phyloP scores from a whole-genome alignment of 2,113 vertebrate species.

The Bufo bufo region DNA sequence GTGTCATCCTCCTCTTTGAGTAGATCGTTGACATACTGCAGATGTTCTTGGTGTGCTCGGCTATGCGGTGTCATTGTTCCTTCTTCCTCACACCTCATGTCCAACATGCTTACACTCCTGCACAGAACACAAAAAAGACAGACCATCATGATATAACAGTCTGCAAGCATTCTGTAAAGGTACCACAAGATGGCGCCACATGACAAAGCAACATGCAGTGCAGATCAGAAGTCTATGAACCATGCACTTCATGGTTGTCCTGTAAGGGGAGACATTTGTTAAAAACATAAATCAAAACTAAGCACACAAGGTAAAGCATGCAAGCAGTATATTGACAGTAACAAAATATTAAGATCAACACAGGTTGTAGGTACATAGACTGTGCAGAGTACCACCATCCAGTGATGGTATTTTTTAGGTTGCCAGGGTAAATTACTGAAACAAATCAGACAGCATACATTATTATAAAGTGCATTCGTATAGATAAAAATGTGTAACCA shows the following conservation, averaged over 20 bases:
- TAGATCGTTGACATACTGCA: constrained; percentile 86
- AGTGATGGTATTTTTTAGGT: not conserved
- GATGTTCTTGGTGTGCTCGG: constrained; percentile 88
- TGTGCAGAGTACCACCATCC: not conserved
- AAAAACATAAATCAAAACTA: not conserved
- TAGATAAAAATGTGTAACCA: not conserved
- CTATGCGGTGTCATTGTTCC: constrained; percentile 82
- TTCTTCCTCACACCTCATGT: constrained; percentile 90
- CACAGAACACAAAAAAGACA: constrained; percentile 36
- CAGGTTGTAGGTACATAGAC: not conserved
- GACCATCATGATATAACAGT: not conserved
- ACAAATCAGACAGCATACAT: not conserved
- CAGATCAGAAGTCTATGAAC: not conserved
- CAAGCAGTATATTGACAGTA: not conserved
- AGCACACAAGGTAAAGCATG: not conserved
- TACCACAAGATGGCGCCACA: constrained; percentile 66
- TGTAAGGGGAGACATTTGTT: constrained; percentile 14
- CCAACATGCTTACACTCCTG: constrained; percentile 95
- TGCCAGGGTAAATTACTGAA: not conserved
- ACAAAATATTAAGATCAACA: not conserved
- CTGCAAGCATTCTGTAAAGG: constrained; percentile 30
- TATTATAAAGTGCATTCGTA: not conserved
- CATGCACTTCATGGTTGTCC: not conserved
- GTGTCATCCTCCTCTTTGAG: constrained; percentile 92
- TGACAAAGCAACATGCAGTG: constrained; percentile 30